Evolutionary conservation across 1,140 invertebrate genomes (phyloP).

Genomic region (Drosophila teissieri): DNA sequence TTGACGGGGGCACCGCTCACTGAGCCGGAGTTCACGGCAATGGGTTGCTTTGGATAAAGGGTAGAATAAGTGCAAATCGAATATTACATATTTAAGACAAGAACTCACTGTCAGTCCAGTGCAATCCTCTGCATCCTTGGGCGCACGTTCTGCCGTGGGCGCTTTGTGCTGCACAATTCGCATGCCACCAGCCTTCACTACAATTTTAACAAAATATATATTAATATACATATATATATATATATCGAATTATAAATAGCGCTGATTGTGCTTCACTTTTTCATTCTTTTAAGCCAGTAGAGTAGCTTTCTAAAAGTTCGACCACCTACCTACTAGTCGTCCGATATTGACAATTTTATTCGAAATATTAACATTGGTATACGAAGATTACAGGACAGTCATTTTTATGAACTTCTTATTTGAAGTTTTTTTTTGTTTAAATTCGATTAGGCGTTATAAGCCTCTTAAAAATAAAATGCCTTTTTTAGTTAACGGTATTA

Average conservation of each 20-base stretch:
- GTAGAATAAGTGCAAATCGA: conserved; percentile 42
- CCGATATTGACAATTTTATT: no score
- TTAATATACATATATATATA: background rate
- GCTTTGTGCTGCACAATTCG: conserved; percentile 94
- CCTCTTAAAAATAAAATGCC: background rate
- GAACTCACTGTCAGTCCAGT: conserved; percentile 79
- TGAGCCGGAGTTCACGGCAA: conserved; percentile 89
- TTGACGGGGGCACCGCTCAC: conserved; percentile 92
- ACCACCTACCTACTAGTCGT: no score
- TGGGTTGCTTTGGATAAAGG: conserved; percentile 78
- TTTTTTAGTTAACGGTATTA: no score
- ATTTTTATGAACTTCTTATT: no score
- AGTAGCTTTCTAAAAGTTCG: no score
- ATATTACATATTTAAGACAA: background rate
- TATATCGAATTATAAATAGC: background rate
- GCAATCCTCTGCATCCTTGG: conserved; percentile 86
- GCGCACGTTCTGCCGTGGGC: conserved; percentile 87
- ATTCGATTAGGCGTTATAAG: background rate
- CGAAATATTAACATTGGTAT: no score
- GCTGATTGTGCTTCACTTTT: no score
- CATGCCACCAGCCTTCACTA: conserved; percentile 96
- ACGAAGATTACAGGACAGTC: no score
- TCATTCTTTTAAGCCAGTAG: no score
- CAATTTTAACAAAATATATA: conserved; percentile 53
- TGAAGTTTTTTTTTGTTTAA: no score